Evolutionary conservation across 2,113 vertebrate species (phyloP), one percentile per base, ranked within the genome.

Genomic region (Oncorhynchus kisutch): DNA sequence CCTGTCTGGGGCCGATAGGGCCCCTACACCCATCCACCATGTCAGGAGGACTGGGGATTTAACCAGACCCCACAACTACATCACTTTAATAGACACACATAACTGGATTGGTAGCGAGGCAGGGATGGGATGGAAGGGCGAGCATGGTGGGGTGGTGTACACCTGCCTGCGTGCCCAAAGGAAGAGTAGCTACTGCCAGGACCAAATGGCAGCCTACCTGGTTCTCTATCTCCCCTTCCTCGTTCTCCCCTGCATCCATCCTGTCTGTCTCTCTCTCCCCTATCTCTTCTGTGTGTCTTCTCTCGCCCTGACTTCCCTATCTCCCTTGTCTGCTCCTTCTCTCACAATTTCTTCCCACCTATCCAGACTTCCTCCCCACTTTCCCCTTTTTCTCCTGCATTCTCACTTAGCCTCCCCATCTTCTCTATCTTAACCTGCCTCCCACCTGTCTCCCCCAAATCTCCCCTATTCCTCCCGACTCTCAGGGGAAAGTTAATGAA

Each of bases 1-100:
- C 81, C 89, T 92, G 90, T 91, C 84, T 82, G 80, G 83, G 84
- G 85, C 87, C 90, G 91, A 93, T 93, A 93, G 76, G 59, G 82
- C 81, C 82, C 84, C 14, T 69, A 69, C 74, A 86, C 82, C 83
- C 51, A 54, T 54, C 51, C 51, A 5, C 13, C 51, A 54, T 76
- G 79, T 86, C 84, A 87, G 86, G 81, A 82, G 85, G 49, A 70
- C 83, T 31, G 64, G 82, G 87, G 91, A 88, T 90, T 92, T 91
- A 90, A 75, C 79, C 80, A 66, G 82, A 80, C 81, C 9, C 78
- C 84, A 87, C 80, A 86, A 78, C 86, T 76, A 54, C 78, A 79
- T 81, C 70, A 85, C 84, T 90, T 86, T 91, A 92, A 93, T 92
- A 93, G 93, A 94, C 91, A 94, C 91, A 89, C 85, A 90, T 93